Evolutionary conservation across 37 sponge, comb jelly and placozoan genomes (phyloP), one percentile per base, ranked within the genome.

Genomic region (Beroe ovata): DNA sequence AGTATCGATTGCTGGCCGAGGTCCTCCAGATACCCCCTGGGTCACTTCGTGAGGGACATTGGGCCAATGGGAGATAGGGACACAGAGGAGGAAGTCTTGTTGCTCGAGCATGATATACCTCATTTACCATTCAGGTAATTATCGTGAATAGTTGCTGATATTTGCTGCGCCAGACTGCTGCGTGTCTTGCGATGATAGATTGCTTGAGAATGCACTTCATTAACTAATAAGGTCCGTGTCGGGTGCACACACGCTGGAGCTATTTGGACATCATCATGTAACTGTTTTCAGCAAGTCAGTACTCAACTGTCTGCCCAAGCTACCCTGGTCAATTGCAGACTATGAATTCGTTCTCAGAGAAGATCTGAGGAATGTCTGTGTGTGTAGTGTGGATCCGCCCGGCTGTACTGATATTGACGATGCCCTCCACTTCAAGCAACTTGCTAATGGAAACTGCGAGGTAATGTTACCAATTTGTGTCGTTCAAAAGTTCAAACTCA

Each of bases 321-420:
- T 93, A 40, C 96, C 99, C 14, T 98, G 99, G 99, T 29, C 60
- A 35, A 94, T 98, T 34, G 42, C 99, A 0, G 92, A 92, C 16
- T 95, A 94, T 22, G 91, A 77, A 33, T 60, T 40, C 28, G 54
- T 71, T 64, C 88, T 90, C 37, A 29, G 64, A 26, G 20, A 29
- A 1, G 95, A 98, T 59, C 90, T 98, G 19, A 35, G 95, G 19
- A 92, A 95, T 40, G 63, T 95, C 0, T 62, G 88, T 47, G 90
- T 98, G 25, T 98, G 99, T 77, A 95, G 96, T 89, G 95, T 98
- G 20, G 99, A 98, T 47, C 99, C 99, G 0, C 99, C 95, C 41
- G 95, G 99, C 16, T 98, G 99, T 71, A 98, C 99, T n/a, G 99
- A 98, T 72, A 98, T 98, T 33, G 99, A 98, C 60, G 99, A 98